phyloP scores from a whole-genome alignment of 2,113 vertebrate genomes.

The Mugil cephalus region DNA sequence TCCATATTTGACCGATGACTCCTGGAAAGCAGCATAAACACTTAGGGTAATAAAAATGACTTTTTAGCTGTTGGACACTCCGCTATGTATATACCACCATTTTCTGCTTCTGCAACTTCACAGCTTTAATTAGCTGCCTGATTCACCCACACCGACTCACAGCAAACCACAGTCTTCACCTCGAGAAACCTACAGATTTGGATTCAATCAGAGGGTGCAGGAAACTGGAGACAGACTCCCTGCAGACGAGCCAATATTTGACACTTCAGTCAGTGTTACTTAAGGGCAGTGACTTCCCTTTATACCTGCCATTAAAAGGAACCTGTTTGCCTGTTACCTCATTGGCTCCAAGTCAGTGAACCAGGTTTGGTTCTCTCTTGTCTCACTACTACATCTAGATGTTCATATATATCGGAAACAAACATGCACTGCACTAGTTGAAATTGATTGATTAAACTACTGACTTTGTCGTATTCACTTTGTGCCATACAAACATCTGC shows the following conservation, averaged over 20 bases:
- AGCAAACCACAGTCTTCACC: constrained; percentile 1
- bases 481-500: background rate
- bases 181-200: background rate
- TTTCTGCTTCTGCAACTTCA: background rate
- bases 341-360: background rate
- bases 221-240: background rate
- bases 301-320: background rate
- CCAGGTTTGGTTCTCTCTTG: background rate
- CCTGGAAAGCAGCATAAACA: constrained; percentile 3
- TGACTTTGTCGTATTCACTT: no score
- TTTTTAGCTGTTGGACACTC: background rate
- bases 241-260: constrained; percentile 2
- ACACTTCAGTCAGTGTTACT: background rate
- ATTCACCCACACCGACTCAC: constrained; percentile 16
- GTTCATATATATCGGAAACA: background rate
- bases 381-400: no score
- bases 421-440: background rate
- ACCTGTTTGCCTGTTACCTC: background rate
- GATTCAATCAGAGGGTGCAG: background rate
- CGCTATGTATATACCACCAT: no score
- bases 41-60: background rate
- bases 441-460: no score
- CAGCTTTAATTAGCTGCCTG: constrained; percentile 13
- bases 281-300: no score
- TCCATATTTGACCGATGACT: background rate